These are phyloP conservation scores for Oegoconia quadripuncta DNA, from an alignment of 2,888 invertebrate species.

Conservation along the genomic window DNA sequence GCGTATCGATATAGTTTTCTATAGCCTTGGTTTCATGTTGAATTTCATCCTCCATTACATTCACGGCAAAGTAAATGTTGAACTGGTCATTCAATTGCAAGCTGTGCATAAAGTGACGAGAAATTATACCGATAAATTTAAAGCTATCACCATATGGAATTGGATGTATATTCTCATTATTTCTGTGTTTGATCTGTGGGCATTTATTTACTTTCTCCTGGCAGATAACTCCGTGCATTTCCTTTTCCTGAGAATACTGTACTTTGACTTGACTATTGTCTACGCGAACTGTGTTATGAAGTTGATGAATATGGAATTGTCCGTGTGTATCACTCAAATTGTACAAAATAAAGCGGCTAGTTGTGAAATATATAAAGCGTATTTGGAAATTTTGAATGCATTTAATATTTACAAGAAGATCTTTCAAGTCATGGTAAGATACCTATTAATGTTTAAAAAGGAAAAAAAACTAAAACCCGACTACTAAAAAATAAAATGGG, in stretches of 20 bases:
- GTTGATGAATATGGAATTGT: neutral
- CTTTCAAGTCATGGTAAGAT: slow-evolving; percentile 12
- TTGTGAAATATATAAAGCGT: slow-evolving; percentile 7
- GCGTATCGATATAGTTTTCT: neutral
- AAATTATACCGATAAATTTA: neutral
- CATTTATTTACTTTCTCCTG: neutral
- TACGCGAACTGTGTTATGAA: neutral
- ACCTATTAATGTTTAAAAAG: too few species aligned
- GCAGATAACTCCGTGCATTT: neutral
- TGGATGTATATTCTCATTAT: neutral
- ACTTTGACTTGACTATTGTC: neutral
- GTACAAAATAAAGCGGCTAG: neutral
- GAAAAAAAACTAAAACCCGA: too few species aligned
- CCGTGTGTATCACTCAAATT: neutral
- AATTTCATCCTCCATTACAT: neutral
- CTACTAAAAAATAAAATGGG: too few species aligned
- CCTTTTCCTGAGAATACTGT: neutral
- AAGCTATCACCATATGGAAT: neutral
- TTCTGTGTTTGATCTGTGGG: neutral
- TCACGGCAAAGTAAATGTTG: neutral
- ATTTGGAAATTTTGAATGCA: slow-evolving; percentile 13
- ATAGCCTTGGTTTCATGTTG: neutral
- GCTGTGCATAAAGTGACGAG: neutral
- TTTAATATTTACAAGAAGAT: slow-evolving; percentile 9
- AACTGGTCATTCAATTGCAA: neutral